Evolutionary conservation across 2,888 invertebrate genomes (phyloP).

Genomic region (Ophion ellenae): DNA sequence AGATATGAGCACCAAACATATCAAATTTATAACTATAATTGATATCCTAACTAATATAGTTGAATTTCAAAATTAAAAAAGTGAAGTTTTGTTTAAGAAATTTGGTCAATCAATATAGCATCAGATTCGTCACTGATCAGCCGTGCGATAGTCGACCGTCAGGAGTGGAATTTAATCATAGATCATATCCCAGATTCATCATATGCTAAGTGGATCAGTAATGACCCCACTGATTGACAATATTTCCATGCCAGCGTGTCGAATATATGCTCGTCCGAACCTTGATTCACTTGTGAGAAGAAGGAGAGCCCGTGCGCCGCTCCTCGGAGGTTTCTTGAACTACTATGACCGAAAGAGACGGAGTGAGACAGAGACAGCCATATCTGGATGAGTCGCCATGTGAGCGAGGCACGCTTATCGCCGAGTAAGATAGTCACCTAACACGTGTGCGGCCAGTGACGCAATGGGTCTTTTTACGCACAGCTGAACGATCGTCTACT

Average conservation of each 20-base stretch:
- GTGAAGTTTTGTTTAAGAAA: neutral
- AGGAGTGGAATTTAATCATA: conserved; percentile 79
- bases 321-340: conserved; percentile 46
- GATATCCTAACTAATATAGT: neutral
- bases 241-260: fast-evolving
- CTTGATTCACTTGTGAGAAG: conserved; percentile 61
- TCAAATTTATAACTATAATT: too few relatives aligned
- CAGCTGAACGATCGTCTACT: neutral
- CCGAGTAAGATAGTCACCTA: neutral
- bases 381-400: neutral
- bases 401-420: too few relatives aligned
- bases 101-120: conserved; percentile 76
- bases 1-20: too few relatives aligned
- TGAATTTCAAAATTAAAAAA: neutral
- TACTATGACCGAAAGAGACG: neutral
- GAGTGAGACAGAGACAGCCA: neutral
- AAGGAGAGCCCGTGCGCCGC: conserved; percentile 35
- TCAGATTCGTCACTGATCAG: conserved; percentile 76
- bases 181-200: conserved; percentile 80
- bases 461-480: neutral
- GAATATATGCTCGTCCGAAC: conserved; percentile 42
- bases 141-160: conserved; percentile 76
- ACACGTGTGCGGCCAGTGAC: conserved; percentile 15
- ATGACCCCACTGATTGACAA: conserved; percentile 81
- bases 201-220: conserved; percentile 81